These are phyloP conservation scores for Diadegma fenestrale DNA, from an alignment of 2,888 invertebrate species.

Conservation along the genomic window DNA sequence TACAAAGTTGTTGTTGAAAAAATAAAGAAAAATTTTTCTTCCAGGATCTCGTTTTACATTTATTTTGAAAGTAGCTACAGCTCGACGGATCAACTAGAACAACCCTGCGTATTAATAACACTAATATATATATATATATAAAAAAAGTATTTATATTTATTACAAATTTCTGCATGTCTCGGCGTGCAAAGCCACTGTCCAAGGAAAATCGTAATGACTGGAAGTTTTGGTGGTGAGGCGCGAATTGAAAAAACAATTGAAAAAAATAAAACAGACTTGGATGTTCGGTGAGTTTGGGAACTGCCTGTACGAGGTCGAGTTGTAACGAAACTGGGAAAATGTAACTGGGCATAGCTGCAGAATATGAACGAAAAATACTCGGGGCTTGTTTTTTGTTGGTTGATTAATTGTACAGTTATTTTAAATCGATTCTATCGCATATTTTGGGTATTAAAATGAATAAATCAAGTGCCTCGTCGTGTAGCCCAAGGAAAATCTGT, in stretches of 20 bases:
- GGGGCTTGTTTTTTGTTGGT: slow-evolving; percentile 18
- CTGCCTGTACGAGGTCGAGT: background rate
- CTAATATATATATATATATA: background rate
- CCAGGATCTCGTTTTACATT: background rate
- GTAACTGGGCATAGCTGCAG: background rate
- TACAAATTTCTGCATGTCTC: slow-evolving; percentile 2
- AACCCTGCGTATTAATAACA: slow-evolving; percentile 12
- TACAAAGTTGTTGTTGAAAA: slow-evolving; percentile 4
- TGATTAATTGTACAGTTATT: slow-evolving; percentile 10
- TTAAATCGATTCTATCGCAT: slow-evolving; percentile 14
- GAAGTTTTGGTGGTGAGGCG: background rate
- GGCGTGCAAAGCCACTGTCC: background rate
- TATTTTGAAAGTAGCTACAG: slow-evolving; percentile 12
- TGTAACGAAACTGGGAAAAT: background rate
- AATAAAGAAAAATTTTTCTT: slow-evolving; percentile 5
- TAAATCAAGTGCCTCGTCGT: background rate
- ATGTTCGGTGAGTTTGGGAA: background rate
- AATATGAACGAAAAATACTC: slow-evolving; percentile 6
- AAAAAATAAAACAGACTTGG: background rate
- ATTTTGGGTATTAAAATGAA: background rate
- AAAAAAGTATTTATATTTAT: slow-evolving; percentile 1
- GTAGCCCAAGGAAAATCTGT: slow-evolving; percentile 29
- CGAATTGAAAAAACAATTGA: background rate
- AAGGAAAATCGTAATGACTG: background rate
- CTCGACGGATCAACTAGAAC: slow-evolving; percentile 2